Percentiles rank a stretch among this genome's conserved stretches.
Evolutionary conservation across 2,113 vertebrate species (phyloP).

Genomic region (Melospiza melodia): DNA sequence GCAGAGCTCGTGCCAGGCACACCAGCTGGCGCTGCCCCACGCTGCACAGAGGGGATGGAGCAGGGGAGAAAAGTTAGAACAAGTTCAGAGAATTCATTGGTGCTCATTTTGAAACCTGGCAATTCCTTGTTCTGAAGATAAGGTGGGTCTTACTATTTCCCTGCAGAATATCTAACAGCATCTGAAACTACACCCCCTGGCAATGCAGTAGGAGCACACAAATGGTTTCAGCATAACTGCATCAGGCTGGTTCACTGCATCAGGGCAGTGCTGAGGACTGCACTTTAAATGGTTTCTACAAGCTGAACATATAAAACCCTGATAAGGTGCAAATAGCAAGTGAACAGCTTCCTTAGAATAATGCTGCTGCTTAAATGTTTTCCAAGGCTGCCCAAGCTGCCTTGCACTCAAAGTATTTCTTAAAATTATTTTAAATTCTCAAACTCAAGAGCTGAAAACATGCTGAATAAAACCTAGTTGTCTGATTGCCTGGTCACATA

Average conservation of each 20-base stretch:
- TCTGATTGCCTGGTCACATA: not conserved
- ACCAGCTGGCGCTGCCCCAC: constrained; percentile 93
- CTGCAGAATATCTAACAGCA: not conserved
- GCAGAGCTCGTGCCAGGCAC: constrained; percentile 91
- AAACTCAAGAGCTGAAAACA: not conserved
- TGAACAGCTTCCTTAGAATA: not conserved
- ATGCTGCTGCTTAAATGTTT: not conserved
- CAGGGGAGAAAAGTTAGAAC: not conserved
- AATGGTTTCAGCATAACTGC: not conserved
- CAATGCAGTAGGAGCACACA: not conserved
- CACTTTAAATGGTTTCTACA: not conserved
- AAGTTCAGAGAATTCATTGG: not conserved
- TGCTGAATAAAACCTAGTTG: not conserved
- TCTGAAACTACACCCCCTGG: not conserved
- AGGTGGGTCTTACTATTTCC: not conserved
- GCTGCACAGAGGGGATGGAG: constrained; percentile 49
- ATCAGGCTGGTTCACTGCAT: not conserved
- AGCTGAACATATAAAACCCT: not conserved
- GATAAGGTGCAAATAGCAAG: not conserved
- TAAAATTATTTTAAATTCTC: not conserved
- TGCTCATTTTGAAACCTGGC: not conserved
- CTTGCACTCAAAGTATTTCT: not conserved
- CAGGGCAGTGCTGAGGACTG: not conserved
- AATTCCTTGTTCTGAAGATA: not conserved
- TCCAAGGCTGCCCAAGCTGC: not conserved